These are phyloP conservation scores for Hylyphantes graminicola DNA, from an alignment of 1,140 invertebrate genomes.

Conservation along the genomic window DNA sequence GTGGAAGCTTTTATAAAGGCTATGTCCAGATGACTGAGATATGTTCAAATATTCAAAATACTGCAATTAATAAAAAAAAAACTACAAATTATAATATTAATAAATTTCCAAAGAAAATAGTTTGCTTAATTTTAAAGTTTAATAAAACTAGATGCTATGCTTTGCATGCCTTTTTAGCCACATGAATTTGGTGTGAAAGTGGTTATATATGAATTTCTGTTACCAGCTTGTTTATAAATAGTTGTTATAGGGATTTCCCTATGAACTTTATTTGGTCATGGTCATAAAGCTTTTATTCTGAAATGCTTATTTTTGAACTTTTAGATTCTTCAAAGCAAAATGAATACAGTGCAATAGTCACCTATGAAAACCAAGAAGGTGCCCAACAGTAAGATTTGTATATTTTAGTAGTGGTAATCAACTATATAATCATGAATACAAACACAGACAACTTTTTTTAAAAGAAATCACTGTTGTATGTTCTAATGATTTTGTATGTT, in stretches of 20 bases:
- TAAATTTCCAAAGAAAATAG: no score
- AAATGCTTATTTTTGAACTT: background rate
- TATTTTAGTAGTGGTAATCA: background rate
- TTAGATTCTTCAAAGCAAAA: constrained; percentile 46
- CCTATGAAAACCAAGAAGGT: constrained; percentile 53
- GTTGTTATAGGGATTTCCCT: background rate
- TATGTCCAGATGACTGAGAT: no score
- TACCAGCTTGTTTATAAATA: background rate
- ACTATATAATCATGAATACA: background rate
- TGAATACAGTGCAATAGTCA: constrained; percentile 48
- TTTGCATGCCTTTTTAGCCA: no score
- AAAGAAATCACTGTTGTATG: background rate
- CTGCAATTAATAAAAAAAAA: no score
- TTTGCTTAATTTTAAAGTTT: background rate
- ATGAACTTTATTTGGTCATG: background rate
- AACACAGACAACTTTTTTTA: background rate
- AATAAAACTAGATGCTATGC: background rate
- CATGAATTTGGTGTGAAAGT: background rate
- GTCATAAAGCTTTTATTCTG: no score
- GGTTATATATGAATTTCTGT: background rate
- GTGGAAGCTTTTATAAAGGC: no score
- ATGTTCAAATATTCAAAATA: no score
- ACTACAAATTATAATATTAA: no score
- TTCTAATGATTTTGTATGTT: background rate
- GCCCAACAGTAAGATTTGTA: constrained; percentile 48